Percentiles rank a stretch among this genome's conserved stretches.
phyloP scores from a whole-genome alignment of 1,140 invertebrate genomes.

The Drosophila kepulauana region DNA sequence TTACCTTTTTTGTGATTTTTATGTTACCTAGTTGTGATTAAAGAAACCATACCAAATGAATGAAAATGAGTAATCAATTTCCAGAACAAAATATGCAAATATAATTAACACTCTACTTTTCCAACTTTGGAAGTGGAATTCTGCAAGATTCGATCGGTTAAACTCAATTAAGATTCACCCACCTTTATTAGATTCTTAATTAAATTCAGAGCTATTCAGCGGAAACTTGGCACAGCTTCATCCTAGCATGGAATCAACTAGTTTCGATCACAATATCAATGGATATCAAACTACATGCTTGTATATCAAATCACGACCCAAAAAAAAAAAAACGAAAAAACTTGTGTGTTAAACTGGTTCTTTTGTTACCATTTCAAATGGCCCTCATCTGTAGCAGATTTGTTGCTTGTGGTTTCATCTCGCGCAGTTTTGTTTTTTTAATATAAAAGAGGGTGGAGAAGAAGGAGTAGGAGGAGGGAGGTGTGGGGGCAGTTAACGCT shows the following conservation, averaged over 20 bases:
- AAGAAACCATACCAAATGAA: too few species aligned
- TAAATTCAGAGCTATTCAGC: not conserved
- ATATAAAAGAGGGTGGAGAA: not conserved
- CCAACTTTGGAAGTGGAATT: too few species aligned
- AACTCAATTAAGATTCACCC: not conserved
- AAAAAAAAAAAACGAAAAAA: slow-evolving; percentile 1
- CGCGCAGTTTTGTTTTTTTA: slow-evolving; percentile 22
- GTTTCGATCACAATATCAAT: slow-evolving; percentile 8
- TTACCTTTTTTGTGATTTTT: too few species aligned
- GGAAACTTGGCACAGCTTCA: not conserved
- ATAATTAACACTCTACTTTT: not conserved
- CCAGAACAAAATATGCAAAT: too few species aligned
- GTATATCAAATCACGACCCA: slow-evolving; percentile 10
- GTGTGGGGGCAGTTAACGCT: slow-evolving; percentile 44
- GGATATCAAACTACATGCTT: slow-evolving; percentile 4
- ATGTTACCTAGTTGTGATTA: too few species aligned
- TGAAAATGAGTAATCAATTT: too few species aligned
- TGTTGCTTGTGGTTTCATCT: slow-evolving; percentile 30
- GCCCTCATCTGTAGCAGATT: slow-evolving; percentile 43
- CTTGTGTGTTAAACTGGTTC: slow-evolving; percentile 37
- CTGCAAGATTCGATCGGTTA: too few species aligned
- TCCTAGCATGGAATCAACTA: not conserved
- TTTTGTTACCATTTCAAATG: slow-evolving; percentile 35
- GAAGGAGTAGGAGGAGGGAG: too few species aligned
- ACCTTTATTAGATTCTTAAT: not conserved